Evolutionary conservation across 2,113 vertebrate genomes (phyloP).

Genomic region (Pheucticus melanocephalus): DNA sequence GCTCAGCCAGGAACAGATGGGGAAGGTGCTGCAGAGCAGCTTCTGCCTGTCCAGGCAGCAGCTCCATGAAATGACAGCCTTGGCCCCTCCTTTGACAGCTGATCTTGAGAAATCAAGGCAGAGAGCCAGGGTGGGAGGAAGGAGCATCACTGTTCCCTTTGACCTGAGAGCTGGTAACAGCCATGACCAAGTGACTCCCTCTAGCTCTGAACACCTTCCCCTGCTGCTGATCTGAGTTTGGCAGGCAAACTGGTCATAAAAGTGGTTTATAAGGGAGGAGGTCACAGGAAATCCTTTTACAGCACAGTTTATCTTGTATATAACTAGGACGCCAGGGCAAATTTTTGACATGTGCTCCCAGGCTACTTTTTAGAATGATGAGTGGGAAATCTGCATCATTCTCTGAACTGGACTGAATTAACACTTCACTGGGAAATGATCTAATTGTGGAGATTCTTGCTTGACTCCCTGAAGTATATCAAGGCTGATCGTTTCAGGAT

Average conservation of each 20-base stretch:
- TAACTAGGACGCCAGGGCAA: neutral
- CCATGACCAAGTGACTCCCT: neutral
- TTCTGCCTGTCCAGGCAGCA: neutral
- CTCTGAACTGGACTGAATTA: neutral
- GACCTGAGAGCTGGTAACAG: neutral
- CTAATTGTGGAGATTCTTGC: neutral
- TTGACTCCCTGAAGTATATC: neutral
- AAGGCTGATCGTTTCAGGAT: neutral
- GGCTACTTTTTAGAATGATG: neutral
- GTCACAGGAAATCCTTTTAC: neutral
- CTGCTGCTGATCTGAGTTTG: neutral
- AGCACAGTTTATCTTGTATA: neutral
- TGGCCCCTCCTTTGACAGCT: fast-evolving
- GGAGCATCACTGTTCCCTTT: neutral
- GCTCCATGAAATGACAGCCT: neutral
- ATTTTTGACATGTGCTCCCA: neutral
- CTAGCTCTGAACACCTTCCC: neutral
- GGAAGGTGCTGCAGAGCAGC: neutral
- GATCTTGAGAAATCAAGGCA: neutral
- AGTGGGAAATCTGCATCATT: neutral
- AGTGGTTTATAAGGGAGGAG: neutral
- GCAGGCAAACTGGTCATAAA: neutral
- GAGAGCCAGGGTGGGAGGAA: neutral
- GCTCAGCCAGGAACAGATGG: neutral
- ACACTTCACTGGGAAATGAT: neutral